phyloP scores from a whole-genome alignment of 2,797 vertebrate species.

The Ispidina picta region DNA sequence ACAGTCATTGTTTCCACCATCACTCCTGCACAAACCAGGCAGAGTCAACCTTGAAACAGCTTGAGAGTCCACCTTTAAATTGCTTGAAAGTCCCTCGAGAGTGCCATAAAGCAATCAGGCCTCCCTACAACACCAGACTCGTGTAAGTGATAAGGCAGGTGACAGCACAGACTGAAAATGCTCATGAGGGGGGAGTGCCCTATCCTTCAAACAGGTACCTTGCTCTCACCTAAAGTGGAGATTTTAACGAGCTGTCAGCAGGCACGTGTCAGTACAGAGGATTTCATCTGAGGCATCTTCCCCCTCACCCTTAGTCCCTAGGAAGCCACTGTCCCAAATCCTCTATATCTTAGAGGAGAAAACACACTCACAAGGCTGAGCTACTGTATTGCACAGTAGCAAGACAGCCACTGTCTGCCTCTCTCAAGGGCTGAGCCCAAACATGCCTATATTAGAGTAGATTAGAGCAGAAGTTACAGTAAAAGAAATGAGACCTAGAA shows the following conservation, averaged over 20 bases:
- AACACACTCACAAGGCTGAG: neutral
- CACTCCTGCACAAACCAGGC: neutral
- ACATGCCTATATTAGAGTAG: neutral
- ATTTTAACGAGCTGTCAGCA: neutral
- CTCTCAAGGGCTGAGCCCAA: neutral
- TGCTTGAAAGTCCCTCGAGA: neutral
- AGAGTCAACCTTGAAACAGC: neutral
- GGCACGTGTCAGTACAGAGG: fast-evolving
- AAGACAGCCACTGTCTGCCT: neutral
- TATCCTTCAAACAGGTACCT: neutral
- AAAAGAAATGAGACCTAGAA: neutral
- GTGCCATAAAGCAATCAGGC: neutral
- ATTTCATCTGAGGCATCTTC: neutral
- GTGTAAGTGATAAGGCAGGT: neutral
- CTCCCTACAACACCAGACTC: neutral
- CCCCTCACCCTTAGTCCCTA: neutral
- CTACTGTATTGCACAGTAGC: neutral
- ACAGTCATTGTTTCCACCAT: neutral
- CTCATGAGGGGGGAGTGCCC: fast-evolving
- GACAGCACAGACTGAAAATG: neutral
- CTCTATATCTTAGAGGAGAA: neutral
- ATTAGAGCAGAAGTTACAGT: neutral
- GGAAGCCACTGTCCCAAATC: neutral
- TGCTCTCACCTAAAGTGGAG: neutral
- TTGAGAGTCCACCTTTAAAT: neutral